phyloP scores from a whole-genome alignment of 2,797 vertebrate genomes.

The Argyrosomus regius region DNA sequence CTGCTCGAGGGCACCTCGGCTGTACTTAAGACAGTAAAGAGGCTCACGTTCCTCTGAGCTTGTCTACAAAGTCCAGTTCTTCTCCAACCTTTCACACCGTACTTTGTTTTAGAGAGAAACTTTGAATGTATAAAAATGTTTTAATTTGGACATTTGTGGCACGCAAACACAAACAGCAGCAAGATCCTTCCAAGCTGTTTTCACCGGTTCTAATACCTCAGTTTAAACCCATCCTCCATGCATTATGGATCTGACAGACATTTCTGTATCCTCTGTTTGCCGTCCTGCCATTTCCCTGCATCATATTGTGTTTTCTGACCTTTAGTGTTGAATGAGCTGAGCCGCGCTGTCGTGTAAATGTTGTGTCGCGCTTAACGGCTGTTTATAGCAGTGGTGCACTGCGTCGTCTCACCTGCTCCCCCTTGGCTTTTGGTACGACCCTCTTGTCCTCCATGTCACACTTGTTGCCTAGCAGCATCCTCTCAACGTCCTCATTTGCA shows the following conservation, averaged over 20 bases:
- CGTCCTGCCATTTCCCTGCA: background rate
- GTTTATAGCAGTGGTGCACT: conserved; percentile 1
- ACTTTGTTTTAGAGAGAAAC: background rate
- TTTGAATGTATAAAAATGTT: background rate
- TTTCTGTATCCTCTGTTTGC: too few species aligned
- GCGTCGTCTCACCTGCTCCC: conserved; percentile 92
- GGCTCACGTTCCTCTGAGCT: conserved; percentile 4
- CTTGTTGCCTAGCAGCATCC: conserved; percentile 99
- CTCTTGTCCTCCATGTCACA: conserved; percentile 99
- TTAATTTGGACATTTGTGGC: background rate
- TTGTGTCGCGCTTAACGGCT: background rate
- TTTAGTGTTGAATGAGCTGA: background rate
- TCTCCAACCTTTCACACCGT: background rate
- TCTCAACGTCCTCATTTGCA: conserved; percentile 99
- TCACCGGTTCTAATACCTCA: background rate
- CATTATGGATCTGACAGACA: background rate
- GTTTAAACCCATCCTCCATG: background rate
- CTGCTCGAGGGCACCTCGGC: background rate
- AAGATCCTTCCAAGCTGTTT: background rate
- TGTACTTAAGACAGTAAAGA: conserved; percentile 9
- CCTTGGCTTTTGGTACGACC: conserved; percentile 97
- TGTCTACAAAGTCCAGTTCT: conserved; percentile 1
- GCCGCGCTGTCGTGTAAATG: background rate
- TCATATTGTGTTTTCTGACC: background rate
- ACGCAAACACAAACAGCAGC: conserved; percentile 18